Evolutionary conservation across 2,113 vertebrate genomes (phyloP).

Genomic region (Cyrtonyx montezumae): DNA sequence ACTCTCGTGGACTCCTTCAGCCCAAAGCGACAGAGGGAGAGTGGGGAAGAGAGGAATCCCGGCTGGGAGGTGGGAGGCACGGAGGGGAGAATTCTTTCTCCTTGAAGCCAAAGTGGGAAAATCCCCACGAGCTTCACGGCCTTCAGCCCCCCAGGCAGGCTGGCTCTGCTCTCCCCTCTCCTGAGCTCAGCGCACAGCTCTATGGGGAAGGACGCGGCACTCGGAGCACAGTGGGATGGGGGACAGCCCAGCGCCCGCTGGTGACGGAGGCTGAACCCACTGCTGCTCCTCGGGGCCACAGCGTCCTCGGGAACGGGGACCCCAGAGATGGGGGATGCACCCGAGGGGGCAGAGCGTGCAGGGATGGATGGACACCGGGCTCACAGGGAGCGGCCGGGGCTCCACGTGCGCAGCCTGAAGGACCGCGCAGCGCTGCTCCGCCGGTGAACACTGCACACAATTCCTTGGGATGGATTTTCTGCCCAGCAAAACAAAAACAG

Average conservation of each 20-base stretch:
- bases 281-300: not conserved
- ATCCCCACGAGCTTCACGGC: not conserved
- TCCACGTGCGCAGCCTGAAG: rapidly evolving
- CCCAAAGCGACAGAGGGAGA: not conserved
- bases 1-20: not conserved
- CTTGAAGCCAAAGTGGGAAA: not conserved
- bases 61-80: too few relatives aligned
- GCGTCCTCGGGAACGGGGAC: not conserved
- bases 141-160: not conserved
- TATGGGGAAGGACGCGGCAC: not conserved
- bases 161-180: not conserved
- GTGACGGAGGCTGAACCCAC: too few relatives aligned
- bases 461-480: not conserved
- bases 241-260: rapidly evolving
- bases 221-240: rapidly evolving
- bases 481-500: not conserved
- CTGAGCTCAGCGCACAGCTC: not conserved
- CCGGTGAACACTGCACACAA: not conserved
- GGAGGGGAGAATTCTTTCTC: not conserved
- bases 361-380: not conserved
- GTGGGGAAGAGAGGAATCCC: not conserved
- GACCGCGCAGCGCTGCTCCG: not conserved
- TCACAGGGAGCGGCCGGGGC: not conserved
- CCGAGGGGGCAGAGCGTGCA: not conserved
- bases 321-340: not conserved